Conservation (phyloP, 2,113 vertebrate genomes). For the Gallinago media region DNA sequence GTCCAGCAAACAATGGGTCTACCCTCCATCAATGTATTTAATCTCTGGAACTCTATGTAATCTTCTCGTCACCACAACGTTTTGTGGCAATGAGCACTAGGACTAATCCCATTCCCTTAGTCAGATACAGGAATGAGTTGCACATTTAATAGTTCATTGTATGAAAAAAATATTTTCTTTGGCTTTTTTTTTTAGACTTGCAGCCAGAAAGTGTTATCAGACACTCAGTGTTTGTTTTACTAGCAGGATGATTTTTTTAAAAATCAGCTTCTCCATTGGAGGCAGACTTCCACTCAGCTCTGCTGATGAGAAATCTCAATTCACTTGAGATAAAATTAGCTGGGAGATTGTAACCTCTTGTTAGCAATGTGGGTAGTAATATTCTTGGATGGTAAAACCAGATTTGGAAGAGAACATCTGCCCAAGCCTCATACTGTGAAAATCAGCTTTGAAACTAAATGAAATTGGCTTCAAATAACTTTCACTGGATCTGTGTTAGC, state of each 20-base stretch:
- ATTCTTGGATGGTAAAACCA: background rate
- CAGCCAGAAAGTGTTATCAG: background rate
- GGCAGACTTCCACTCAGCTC: background rate
- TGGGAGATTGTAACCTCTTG: background rate
- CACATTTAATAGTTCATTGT: background rate
- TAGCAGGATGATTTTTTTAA: background rate
- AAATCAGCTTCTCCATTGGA: background rate
- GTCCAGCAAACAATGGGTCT: background rate
- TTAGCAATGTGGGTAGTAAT: background rate
- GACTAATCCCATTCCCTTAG: background rate
- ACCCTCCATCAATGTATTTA: background rate
- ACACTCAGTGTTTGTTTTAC: background rate
- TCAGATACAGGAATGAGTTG: background rate
- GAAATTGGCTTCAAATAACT: background rate
- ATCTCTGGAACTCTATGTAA: background rate
- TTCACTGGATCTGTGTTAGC: background rate
- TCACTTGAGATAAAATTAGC: slow-evolving; percentile 31
- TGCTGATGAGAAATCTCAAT: background rate
- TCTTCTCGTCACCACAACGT: background rate
- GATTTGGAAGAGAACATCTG: slow-evolving; percentile 1
- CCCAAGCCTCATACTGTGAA: background rate
- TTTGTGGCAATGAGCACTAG: background rate
- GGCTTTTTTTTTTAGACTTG: background rate
- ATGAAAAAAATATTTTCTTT: background rate
- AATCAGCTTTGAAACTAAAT: background rate